Percentiles rank a stretch among this genome's conserved stretches.
These are phyloP conservation scores for Ophthalmolycus amberensis DNA, from an alignment of 2,113 vertebrate species.

Conservation along the genomic window DNA sequence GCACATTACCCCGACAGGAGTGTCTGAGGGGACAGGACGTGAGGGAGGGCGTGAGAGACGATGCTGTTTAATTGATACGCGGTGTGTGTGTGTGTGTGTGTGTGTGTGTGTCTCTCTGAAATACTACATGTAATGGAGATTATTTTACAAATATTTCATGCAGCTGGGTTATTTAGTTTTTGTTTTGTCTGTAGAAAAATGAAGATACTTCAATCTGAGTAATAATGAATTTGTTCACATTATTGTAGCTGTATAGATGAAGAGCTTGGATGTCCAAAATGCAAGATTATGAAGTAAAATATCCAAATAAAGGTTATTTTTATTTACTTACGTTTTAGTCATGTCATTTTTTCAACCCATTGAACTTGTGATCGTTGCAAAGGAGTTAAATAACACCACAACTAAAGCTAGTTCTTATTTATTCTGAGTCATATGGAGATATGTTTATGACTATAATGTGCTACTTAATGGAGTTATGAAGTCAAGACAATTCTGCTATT, in stretches of 20 bases:
- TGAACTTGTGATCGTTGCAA: too few species aligned
- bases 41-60: constrained; percentile 70
- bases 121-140: not conserved
- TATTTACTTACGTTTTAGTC: not conserved
- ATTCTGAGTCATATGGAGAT: too few species aligned
- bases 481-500: not conserved
- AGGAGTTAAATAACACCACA: too few species aligned
- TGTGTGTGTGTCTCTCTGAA: too few species aligned
- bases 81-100: constrained; percentile 1
- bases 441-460: not conserved
- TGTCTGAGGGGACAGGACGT: constrained; percentile 80
- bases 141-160: not conserved
- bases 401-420: too few species aligned
- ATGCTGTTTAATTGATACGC: constrained; percentile 74
- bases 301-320: not conserved
- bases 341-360: not conserved
- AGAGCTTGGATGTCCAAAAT: not conserved
- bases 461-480: too few species aligned
- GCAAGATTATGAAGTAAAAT: not conserved
- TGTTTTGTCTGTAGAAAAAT: not conserved
- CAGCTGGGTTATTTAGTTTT: not conserved
- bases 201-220: not conserved
- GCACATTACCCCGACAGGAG: constrained; percentile 79
- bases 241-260: not conserved
- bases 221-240: not conserved